Evolutionary conservation across 1,140 invertebrate genomes (phyloP).

Genomic region (Tribolium castaneum): DNA sequence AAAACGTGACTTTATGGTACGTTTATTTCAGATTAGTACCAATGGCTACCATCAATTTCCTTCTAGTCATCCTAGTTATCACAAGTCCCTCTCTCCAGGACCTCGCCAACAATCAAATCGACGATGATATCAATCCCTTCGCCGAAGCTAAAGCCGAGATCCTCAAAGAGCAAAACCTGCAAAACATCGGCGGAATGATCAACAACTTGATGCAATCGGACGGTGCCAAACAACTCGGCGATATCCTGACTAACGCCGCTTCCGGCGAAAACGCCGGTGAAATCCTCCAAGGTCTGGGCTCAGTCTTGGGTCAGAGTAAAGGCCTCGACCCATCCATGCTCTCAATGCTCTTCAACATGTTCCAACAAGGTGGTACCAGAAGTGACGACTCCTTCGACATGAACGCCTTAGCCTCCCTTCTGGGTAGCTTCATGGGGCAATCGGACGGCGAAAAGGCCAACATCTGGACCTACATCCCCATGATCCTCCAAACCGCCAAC

Average conservation of each 20-base stretch:
- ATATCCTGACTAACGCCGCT: slow-evolving; percentile 51
- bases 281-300: slow-evolving; percentile 64
- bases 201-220: slow-evolving; percentile 70
- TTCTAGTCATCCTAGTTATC: slow-evolving; percentile 44
- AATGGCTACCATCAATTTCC: slow-evolving; percentile 39
- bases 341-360: slow-evolving; percentile 64
- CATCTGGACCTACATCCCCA: slow-evolving; percentile 71
- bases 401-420: slow-evolving; percentile 40
- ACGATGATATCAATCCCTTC: slow-evolving; percentile 18
- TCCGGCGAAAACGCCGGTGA: slow-evolving; percentile 57
- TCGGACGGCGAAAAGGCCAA: slow-evolving; percentile 65
- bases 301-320: slow-evolving; percentile 53
- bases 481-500: slow-evolving; percentile 72
- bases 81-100: slow-evolving; percentile 26
- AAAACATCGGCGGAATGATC: slow-evolving; percentile 65
- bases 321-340: slow-evolving; percentile 65
- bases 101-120: slow-evolving; percentile 36
- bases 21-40: slow-evolving; percentile 31
- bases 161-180: slow-evolving; percentile 65
- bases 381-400: slow-evolving; percentile 50
- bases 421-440: slow-evolving; percentile 47
- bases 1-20: background rate
- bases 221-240: slow-evolving; percentile 59
- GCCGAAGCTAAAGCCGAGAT: slow-evolving; percentile 32
- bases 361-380: slow-evolving; percentile 32